These are phyloP conservation scores for Naso thynnoides DNA, from an alignment of 2,797 vertebrate genomes.

Conservation along the genomic window DNA sequence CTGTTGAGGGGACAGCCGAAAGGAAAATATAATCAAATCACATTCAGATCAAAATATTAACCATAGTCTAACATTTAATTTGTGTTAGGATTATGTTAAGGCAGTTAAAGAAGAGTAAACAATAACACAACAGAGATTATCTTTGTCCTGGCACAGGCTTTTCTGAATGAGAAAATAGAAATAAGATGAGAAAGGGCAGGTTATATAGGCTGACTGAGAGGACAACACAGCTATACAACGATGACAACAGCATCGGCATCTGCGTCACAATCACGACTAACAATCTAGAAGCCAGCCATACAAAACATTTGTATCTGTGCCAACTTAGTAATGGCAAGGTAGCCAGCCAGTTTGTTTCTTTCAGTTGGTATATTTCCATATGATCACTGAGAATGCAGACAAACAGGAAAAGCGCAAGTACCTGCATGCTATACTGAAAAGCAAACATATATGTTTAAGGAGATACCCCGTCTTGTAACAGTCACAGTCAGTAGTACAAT, in stretches of 20 bases:
- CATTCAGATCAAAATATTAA: background rate
- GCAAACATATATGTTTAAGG: background rate
- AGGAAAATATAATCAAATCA: background rate
- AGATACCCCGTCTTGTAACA: background rate
- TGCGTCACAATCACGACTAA: conserved; percentile 14
- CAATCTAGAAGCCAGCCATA: conserved; percentile 21
- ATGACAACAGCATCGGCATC: background rate
- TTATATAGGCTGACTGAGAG: background rate
- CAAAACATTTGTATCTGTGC: conserved; percentile 12
- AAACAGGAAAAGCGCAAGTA: background rate
- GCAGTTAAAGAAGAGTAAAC: background rate
- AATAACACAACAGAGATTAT: background rate
- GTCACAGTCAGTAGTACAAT: background rate
- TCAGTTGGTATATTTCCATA: background rate
- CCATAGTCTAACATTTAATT: background rate
- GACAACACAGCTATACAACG: background rate
- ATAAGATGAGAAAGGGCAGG: background rate
- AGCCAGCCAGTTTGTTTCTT: background rate
- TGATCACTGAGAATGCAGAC: conserved; percentile 3
- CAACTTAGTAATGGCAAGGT: background rate
- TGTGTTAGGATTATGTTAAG: background rate
- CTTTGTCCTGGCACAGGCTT: background rate
- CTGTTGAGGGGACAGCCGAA: background rate
- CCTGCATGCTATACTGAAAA: background rate
- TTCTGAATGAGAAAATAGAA: background rate